A percentile compares a stretch with the other conserved stretches of the same genome.
These are phyloP conservation scores for Gymnobelideus leadbeateri DNA, from an alignment of 2,113 vertebrate genomes.

Conservation along the genomic window DNA sequence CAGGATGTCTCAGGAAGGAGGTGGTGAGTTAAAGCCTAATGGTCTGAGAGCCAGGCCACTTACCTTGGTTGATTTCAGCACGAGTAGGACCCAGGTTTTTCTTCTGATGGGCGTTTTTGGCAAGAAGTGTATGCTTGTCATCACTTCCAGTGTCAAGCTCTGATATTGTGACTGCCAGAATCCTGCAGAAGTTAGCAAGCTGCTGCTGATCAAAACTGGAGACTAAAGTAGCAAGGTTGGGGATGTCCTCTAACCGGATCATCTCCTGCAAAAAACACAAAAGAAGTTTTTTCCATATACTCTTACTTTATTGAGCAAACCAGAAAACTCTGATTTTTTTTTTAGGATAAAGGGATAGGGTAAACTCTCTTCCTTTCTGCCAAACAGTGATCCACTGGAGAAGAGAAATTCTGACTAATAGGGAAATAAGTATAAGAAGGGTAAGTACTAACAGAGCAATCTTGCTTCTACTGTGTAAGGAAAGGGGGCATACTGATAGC, in stretches of 20 bases:
- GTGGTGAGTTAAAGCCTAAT: constrained; percentile 27
- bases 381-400: neutral
- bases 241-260: constrained; percentile 97
- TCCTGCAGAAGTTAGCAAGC: constrained; percentile 98
- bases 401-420: neutral
- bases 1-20: constrained; percentile 14
- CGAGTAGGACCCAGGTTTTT: constrained; percentile 92
- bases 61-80: constrained; percentile 98
- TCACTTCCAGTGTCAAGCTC: constrained; percentile 97
- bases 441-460: neutral
- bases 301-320: neutral
- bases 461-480: neutral
- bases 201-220: constrained; percentile 99
- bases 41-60: constrained; percentile 8
- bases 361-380: neutral
- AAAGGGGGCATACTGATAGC: neutral
- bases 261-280: constrained; percentile 90
- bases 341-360: neutral
- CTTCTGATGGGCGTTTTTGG: constrained; percentile 97
- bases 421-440: neutral
- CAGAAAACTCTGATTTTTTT: neutral
- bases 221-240: constrained; percentile 93
- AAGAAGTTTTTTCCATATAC: constrained; percentile 35
- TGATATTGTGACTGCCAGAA: constrained; percentile 97
- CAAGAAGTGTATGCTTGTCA: constrained; percentile 97